Base-by-base conservation (phyloP, 2,888 invertebrate genomes). In the Oxycera nigricornis region DNA sequence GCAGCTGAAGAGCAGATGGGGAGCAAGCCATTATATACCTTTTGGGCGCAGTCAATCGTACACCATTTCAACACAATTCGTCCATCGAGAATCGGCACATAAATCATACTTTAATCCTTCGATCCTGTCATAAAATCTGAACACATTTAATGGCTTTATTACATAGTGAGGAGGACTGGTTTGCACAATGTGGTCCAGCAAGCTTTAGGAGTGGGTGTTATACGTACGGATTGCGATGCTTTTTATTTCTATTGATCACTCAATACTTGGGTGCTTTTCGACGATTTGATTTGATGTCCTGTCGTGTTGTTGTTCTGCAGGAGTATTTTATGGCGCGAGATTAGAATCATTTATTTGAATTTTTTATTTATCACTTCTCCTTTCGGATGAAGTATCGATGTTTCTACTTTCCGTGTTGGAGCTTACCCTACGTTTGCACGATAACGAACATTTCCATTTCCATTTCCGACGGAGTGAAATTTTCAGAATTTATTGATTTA, bases 401-500 rank as follows among this genome's bases (percentile, higher is more conserved):
- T 30, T 59, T 28, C 26, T 22, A 59, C 6, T 11, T 11, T 3
- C n/a, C 7, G n/a, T 14, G 9, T 22, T n/a, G n/a, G 4, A 3
- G 11, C 2, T 6, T 2, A 2, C 30, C 22, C n/a, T 26, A 30
- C n/a, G 4, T 17, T 62, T 11, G 3, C 2, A 9, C 17, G 67
- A 72, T 35, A 14, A 6, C 73, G 30, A 17, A 17, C 30, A 41
- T 39, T 59, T 73, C 46, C 20, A 35, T 73, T 73, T 73, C 50
- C 73, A 61, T 73, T 73, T 52, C 46, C 61, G 62, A 61, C 62
- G 73, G 59, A 73, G 59, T 30, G 31, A 73, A 73, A 41, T 73
- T 73, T 59, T 73, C 59, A 50, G 70, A 77, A 78, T 78, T 78
- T 78, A 78, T 78, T 78, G 78, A 78, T 78, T 78, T 78, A 77